Evolutionary conservation across 2,888 invertebrate species (phyloP).

Genomic region (Ferrisia virgata): DNA sequence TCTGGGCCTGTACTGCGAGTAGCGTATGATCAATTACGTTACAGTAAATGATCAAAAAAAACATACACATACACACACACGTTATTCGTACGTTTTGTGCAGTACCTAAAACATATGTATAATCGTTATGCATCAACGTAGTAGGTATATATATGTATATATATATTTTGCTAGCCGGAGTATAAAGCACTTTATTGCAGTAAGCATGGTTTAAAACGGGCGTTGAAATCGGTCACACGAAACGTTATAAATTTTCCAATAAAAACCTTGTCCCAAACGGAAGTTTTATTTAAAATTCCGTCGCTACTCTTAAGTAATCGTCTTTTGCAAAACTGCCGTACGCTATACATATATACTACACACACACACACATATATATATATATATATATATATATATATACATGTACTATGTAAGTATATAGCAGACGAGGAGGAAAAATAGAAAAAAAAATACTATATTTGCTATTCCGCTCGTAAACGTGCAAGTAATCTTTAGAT

Average conservation of each 20-base stretch:
- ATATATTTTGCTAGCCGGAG: neutral
- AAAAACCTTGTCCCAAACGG: neutral
- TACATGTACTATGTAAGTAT: no score
- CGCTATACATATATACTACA: no score
- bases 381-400: no score
- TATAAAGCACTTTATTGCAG: neutral
- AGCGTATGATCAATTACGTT: neutral
- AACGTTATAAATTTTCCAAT: constrained; percentile 16
- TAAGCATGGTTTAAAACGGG: neutral
- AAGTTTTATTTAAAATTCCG: constrained; percentile 2
- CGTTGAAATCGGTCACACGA: neutral
- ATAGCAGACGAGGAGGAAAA: neutral
- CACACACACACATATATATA: no score
- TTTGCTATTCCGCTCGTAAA: constrained; percentile 31
- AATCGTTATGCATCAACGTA: neutral
- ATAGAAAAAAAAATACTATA: constrained; percentile 21
- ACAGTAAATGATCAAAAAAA: neutral
- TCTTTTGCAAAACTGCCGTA: constrained; percentile 4
- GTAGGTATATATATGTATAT: no score
- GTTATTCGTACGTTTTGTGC: no score
- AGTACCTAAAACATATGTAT: no score
- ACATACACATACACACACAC: no score
- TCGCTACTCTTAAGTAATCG: neutral
- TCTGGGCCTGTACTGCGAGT: neutral
- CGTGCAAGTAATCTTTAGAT: neutral